Percentiles rank a stretch among this genome's conserved stretches.
Conservation (phyloP, 2,797 vertebrate genomes). For the Hozukius guyotensis region DNA sequence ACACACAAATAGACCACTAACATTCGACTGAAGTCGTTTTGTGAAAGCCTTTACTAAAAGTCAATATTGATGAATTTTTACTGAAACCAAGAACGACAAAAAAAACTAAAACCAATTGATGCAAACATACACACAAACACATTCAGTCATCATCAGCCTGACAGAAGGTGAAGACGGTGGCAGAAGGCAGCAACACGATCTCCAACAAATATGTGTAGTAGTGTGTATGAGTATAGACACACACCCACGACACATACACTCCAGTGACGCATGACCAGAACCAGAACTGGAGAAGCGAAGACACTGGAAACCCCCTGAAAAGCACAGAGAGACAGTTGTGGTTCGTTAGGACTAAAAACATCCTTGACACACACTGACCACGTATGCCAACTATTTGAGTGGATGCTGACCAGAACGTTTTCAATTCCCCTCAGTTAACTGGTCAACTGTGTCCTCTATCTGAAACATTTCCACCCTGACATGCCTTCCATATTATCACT, state of each 20-base stretch:
- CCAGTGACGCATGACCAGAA: constrained; percentile 29
- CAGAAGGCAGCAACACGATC: constrained; percentile 50
- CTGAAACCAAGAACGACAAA: not conserved
- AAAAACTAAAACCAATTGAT: not conserved
- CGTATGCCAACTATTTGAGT: constrained; percentile 1
- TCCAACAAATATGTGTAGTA: constrained; percentile 36
- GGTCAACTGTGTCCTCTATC: not conserved
- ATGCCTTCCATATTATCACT: constrained; percentile 1
- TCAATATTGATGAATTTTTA: not conserved
- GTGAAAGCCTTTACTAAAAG: not conserved
- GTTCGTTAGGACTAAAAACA: constrained; percentile 35
- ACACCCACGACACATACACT: constrained; percentile 36
- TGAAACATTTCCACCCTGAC: constrained; percentile 13
- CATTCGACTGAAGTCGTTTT: not conserved
- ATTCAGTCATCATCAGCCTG: constrained; percentile 15
- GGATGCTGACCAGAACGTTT: constrained; percentile 16
- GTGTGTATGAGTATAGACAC: constrained; percentile 31
- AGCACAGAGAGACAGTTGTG: not conserved
- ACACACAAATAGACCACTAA: not conserved
- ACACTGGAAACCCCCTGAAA: constrained; percentile 26
- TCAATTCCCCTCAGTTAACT: not conserved
- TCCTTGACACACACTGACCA: not conserved
- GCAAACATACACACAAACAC: not conserved
- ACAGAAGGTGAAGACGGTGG: constrained; percentile 45
- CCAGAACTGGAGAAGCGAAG: constrained; percentile 1